phyloP scores from a whole-genome alignment of 2,113 vertebrate genomes.

The Columbina picui region DNA sequence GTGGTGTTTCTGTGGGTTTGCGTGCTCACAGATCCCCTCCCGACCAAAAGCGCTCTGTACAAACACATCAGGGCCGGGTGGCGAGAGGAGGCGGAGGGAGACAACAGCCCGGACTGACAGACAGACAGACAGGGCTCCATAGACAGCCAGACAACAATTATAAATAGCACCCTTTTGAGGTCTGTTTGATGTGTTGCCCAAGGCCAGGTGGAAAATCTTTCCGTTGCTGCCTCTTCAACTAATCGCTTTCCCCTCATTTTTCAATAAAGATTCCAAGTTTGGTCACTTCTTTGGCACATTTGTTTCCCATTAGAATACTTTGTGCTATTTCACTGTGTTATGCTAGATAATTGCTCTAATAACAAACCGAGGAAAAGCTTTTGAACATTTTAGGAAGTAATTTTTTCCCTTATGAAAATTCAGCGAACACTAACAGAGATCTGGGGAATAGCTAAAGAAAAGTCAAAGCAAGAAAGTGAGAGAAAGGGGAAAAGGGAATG shows the following conservation, averaged over 20 bases:
- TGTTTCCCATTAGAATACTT: slow-evolving; percentile 85
- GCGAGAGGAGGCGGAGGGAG: background rate
- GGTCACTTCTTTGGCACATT: slow-evolving; percentile 76
- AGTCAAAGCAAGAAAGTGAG: background rate
- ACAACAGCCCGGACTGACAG: slow-evolving; percentile 8
- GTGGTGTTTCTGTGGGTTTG: background rate
- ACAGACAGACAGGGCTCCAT: slow-evolving; percentile 25
- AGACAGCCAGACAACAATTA: slow-evolving; percentile 77
- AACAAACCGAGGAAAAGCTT: slow-evolving; percentile 85
- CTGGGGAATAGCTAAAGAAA: slow-evolving; percentile 17
- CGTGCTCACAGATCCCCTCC: background rate
- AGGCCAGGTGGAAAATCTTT: slow-evolving; percentile 84
- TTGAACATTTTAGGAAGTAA: slow-evolving; percentile 84
- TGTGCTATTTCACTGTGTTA: slow-evolving; percentile 77
- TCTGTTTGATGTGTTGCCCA: slow-evolving; percentile 81
- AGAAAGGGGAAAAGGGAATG: background rate
- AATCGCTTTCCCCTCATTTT: slow-evolving; percentile 81
- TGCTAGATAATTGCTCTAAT: slow-evolving; percentile 88
- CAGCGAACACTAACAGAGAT: slow-evolving; percentile 69
- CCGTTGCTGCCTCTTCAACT: slow-evolving; percentile 72
- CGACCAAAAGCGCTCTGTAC: background rate
- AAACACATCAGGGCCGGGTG: background rate
- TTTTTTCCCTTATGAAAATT: slow-evolving; percentile 74
- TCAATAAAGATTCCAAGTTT: slow-evolving; percentile 77
- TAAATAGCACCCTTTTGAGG: slow-evolving; percentile 77